Evolutionary conservation across 2,888 invertebrate genomes (phyloP).

Genomic region (Portevinia maculata): DNA sequence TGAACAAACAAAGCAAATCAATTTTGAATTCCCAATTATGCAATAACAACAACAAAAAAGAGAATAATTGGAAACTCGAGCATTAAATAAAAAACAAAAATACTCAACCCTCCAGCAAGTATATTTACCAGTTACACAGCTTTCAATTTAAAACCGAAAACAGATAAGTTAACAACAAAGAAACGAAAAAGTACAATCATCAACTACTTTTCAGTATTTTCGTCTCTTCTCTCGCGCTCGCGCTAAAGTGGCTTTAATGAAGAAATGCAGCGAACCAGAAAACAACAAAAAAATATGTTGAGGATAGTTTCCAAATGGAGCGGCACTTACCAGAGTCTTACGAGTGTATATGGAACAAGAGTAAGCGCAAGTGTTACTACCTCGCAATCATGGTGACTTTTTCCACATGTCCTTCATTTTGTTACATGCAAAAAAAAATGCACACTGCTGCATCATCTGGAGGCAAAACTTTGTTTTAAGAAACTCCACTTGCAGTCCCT

Average conservation of each 20-base stretch:
- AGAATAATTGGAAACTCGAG: conserved; percentile 38
- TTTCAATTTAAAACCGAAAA: conserved; percentile 15
- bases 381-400: conserved; percentile 37
- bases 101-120: conserved; percentile 20
- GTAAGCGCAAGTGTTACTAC: conserved; percentile 24
- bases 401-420: conserved; percentile 39
- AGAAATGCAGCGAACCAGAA: conserved; percentile 21
- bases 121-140: conserved; percentile 21
- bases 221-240: conserved; percentile 14
- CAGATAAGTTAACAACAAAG: conserved; percentile 3
- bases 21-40: conserved; percentile 9
- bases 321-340: conserved; percentile 12
- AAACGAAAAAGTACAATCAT: not conserved
- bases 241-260: too few species aligned
- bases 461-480: not conserved
- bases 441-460: not conserved
- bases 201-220: conserved; percentile 40
- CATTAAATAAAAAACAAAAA: conserved; percentile 18
- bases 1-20: not conserved
- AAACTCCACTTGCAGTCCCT: conserved; percentile 42
- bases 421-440: conserved; percentile 27
- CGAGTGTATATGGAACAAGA: conserved; percentile 46
- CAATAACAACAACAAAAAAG: conserved; percentile 4
- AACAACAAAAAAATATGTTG: conserved; percentile 1
- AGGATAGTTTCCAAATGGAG: conserved; percentile 37